Percentiles rank a stretch among this genome's conserved stretches.
These are phyloP conservation scores for Aradophagus sp. DNA, from an alignment of 1,140 invertebrate species.

Conservation along the genomic window DNA sequence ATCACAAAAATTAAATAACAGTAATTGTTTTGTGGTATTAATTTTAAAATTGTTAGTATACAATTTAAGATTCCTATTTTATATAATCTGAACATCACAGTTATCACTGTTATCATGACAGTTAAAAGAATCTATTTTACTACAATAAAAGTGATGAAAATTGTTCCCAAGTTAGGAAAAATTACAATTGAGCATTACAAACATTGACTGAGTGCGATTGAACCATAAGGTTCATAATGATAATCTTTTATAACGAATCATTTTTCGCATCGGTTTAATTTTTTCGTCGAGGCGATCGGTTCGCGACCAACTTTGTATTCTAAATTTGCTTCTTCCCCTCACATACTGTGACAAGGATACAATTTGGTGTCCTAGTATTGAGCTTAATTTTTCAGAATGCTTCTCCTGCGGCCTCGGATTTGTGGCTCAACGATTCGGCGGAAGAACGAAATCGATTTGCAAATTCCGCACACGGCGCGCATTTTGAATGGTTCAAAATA, in stretches of 20 bases:
- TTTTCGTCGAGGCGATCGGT: slow-evolving; percentile 73
- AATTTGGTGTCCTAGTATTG: slow-evolving; percentile 53
- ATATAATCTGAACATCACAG: no score
- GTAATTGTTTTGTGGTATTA: no score
- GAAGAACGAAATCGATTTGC: no score
- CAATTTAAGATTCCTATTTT: no score
- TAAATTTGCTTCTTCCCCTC: slow-evolving; percentile 54
- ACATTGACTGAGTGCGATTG: slow-evolving; percentile 24
- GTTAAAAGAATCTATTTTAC: no score
- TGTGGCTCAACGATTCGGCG: no score
- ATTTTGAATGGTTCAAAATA: slow-evolving; percentile 46
- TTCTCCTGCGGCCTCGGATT: slow-evolving; percentile 37
- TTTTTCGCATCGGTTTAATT: slow-evolving; percentile 73
- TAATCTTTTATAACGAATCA: slow-evolving; percentile 75
- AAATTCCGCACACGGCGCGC: slow-evolving; percentile 1
- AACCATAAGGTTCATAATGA: slow-evolving; percentile 64
- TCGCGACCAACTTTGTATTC: slow-evolving; percentile 62
- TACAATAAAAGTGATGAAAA: not conserved
- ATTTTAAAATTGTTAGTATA: no score
- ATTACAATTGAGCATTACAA: slow-evolving; percentile 19
- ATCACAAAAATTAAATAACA: no score
- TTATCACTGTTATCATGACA: no score
- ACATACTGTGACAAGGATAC: slow-evolving; percentile 48
- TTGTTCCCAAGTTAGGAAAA: not conserved
- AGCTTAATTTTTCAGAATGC: slow-evolving; percentile 45